Evolutionary conservation across 2,888 invertebrate genomes (phyloP).

Genomic region (Brachyptera risi): DNA sequence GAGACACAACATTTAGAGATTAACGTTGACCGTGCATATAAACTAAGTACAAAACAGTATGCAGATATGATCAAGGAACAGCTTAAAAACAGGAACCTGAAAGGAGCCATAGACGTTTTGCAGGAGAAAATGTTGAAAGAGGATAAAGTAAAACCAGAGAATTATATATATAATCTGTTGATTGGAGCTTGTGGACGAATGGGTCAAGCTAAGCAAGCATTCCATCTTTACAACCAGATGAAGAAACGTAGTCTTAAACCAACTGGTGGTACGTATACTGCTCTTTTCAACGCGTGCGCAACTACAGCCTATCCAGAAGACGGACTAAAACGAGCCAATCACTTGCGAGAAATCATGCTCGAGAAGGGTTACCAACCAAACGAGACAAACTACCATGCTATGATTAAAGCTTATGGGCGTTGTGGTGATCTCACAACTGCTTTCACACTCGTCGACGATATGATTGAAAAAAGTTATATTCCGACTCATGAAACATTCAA

Average conservation of each 20-base stretch:
- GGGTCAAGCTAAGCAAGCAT: conserved; percentile 84
- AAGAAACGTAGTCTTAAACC: conserved; percentile 65
- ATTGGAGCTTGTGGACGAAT: conserved; percentile 77
- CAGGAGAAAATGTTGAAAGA: conserved; percentile 71
- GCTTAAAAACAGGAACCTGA: conserved; percentile 58
- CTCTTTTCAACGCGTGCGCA: conserved; percentile 84
- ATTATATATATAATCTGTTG: conserved; percentile 76
- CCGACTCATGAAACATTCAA: conserved; percentile 67
- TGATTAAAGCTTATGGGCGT: conserved; percentile 88
- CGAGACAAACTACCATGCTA: conserved; percentile 74
- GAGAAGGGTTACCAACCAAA: conserved; percentile 67
- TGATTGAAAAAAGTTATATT: conserved; percentile 59
- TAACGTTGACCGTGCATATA: conserved; percentile 49
- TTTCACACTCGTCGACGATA: conserved; percentile 80
- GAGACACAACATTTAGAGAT: conserved; percentile 57
- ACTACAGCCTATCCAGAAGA: conserved; percentile 66
- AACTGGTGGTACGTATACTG: conserved; percentile 72
- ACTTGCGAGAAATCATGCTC: conserved; percentile 62
- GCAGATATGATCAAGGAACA: conserved; percentile 66
- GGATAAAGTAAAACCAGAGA: conserved; percentile 73
- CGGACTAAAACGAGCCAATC: conserved; percentile 63
- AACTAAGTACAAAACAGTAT: conserved; percentile 61
- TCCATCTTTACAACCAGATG: conserved; percentile 78
- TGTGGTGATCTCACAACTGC: conserved; percentile 74
- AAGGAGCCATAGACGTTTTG: conserved; percentile 74